Base-by-base conservation (phyloP, 2,113 vertebrate genomes). In the Rhineura floridana region DNA sequence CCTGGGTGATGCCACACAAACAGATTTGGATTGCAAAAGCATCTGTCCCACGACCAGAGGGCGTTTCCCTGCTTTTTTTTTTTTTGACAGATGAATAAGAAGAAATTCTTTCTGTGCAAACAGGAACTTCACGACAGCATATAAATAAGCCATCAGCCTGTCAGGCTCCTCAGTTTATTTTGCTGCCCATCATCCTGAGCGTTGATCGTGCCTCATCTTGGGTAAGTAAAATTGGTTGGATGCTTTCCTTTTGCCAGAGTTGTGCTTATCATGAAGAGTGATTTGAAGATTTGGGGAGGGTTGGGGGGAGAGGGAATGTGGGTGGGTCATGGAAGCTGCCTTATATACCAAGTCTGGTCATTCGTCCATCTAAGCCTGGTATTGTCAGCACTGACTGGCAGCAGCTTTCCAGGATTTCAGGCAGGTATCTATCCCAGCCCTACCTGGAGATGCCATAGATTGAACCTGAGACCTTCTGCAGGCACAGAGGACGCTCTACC, bases 181-280 rank as follows among this genome's bases (percentile, higher is more conserved):
- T 1, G 42, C 39, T 73, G 6, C n/a, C 11, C 0, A 67, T 3
- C 75, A 21, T 9, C 50, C 46, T 42, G 39, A 63, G 86, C 7
- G 11, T n/a, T 25, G 7, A 62, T 23, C 13, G 19, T 11, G 1
- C 5, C 17, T 48, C 6, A 12, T 0, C 39, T 25, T 1, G 1
- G 69, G 79, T 87, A 59, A 87, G 79, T 72, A 17, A 23, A 8
- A 4, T 0, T 6, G 44, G 1, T 21, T 19, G 52, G 55, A 10
- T 50, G 25, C 5, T 25, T n/a, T 62, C 62, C 17, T 36, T 33
- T n/a, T 2, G 6, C 42, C 46, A 19, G 6, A 25, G 12, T 42
- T 21, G 28, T 30, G 12, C 23, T 39, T 59, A 9, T 39, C 19
- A 23, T n/a, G 9, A 48, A n/a, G 23, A 44, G 39, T 44, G 39